Conservation (phyloP, 2,113 vertebrate genomes). For the Abramis brama region DNA sequence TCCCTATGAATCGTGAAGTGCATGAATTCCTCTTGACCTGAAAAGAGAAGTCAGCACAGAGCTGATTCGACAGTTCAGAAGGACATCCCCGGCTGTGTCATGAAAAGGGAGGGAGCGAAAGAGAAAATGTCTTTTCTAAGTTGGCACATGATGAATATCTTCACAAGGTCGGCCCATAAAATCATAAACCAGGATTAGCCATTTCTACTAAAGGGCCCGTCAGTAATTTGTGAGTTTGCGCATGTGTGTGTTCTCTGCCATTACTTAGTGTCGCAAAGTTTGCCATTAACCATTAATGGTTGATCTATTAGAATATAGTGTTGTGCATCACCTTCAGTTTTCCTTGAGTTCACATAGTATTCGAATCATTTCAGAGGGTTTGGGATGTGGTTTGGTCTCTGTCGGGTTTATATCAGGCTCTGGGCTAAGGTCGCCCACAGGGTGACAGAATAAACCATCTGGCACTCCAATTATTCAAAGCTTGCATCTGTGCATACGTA, state of each 20-base stretch:
- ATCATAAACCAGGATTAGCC: slow-evolving; percentile 65
- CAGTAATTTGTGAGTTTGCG: slow-evolving; percentile 4
- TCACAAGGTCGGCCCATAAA: slow-evolving; percentile 62
- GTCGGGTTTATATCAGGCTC: slow-evolving; percentile 14
- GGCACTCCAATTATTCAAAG: not conserved
- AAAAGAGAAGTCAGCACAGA: slow-evolving; percentile 50
- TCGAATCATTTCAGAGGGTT: slow-evolving; percentile 58
- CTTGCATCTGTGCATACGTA: slow-evolving; percentile 6
- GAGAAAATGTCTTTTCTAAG: slow-evolving; percentile 47
- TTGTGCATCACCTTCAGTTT: slow-evolving; percentile 62
- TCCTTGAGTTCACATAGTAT: slow-evolving; percentile 56
- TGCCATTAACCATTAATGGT: slow-evolving; percentile 75
- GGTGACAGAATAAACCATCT: slow-evolving; percentile 14
- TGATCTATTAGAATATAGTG: slow-evolving; percentile 71
- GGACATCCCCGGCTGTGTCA: slow-evolving; percentile 49
- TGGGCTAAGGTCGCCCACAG: slow-evolving; percentile 12
- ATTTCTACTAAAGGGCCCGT: slow-evolving; percentile 57
- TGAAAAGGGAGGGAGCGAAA: slow-evolving; percentile 43
- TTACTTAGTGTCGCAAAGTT: slow-evolving; percentile 60
- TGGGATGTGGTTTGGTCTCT: slow-evolving; percentile 42
- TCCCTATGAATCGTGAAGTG: slow-evolving; percentile 62
- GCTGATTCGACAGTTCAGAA: slow-evolving; percentile 61
- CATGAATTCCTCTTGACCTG: slow-evolving; percentile 71
- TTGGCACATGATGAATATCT: slow-evolving; percentile 49
- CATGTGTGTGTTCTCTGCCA: not conserved